These are phyloP conservation scores for Lepidocyrtoides sp. DNA, from an alignment of 2,888 invertebrate genomes.

Conservation along the genomic window DNA sequence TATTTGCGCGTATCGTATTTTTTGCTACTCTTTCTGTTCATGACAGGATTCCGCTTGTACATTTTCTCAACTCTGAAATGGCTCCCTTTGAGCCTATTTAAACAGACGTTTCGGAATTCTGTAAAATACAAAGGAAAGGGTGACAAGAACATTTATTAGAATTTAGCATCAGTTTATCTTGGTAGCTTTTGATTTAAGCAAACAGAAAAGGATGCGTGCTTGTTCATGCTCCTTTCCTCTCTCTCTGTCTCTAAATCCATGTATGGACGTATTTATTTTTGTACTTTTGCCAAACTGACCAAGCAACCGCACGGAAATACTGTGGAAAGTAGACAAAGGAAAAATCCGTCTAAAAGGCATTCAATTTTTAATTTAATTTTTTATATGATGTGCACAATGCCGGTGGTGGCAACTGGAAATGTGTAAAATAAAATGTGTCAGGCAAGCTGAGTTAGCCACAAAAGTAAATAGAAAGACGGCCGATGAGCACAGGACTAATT, in stretches of 20 bases:
- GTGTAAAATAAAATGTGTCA: conserved; percentile 50
- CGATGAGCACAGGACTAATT: conserved; percentile 36
- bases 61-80: conserved; percentile 12
- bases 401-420: neutral
- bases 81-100: conserved; percentile 47
- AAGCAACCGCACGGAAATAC: conserved; percentile 26
- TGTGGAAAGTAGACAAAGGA: neutral
- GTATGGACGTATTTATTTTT: neutral
- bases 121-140: neutral
- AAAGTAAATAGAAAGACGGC: conserved; percentile 7
- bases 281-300: neutral
- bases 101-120: conserved; percentile 17
- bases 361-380: conserved; percentile 48
- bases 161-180: conserved; percentile 40
- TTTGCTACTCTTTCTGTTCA: neutral
- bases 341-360: conserved; percentile 35
- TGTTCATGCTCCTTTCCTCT: neutral
- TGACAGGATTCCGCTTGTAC: conserved; percentile 22
- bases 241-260: neutral
- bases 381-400: conserved; percentile 16
- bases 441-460: conserved; percentile 35
- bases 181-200: neutral
- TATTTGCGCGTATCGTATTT: conserved; percentile 19
- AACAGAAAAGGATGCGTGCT: neutral
- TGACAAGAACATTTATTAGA: neutral